Evolutionary conservation across 2,888 invertebrate genomes (phyloP).

Genomic region (Acanthosoma haemorrhoidale): DNA sequence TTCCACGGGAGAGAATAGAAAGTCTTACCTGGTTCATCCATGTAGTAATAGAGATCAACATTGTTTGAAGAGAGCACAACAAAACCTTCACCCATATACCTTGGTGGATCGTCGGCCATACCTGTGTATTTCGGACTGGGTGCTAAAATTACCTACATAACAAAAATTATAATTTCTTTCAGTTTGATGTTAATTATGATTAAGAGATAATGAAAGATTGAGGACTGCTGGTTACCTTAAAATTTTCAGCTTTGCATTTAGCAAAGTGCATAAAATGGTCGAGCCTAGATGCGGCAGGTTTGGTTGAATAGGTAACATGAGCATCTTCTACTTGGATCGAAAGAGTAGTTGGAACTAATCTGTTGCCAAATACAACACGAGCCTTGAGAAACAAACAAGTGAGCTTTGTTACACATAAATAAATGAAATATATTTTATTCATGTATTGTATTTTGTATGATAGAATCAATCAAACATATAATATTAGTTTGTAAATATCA

Average conservation of each 20-base stretch:
- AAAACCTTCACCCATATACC: conserved; percentile 98
- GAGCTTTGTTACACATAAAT: too few species aligned
- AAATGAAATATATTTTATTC: too few species aligned
- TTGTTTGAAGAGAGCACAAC: conserved; percentile 93
- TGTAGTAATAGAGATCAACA: conserved; percentile 91
- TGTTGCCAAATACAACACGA: conserved; percentile 90
- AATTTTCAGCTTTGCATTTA: conserved; percentile 91
- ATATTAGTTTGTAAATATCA: too few species aligned
- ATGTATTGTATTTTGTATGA: not conserved
- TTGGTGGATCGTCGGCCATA: conserved; percentile 87
- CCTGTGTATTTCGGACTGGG: conserved; percentile 93
- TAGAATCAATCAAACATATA: not conserved
- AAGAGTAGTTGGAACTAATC: conserved; percentile 86
- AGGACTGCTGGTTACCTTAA: conserved; percentile 53
- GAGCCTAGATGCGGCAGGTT: conserved; percentile 85
- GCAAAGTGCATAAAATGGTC: conserved; percentile 95
- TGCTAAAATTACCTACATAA: conserved; percentile 73
- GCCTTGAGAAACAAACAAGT: conserved; percentile 53
- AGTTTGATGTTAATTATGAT: not conserved
- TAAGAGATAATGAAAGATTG: not conserved
- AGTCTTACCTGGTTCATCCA: conserved; percentile 82
- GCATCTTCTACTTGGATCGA: conserved; percentile 90
- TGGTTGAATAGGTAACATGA: conserved; percentile 89
- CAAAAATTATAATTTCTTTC: not conserved
- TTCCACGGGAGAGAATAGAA: too few species aligned